Conservation (phyloP, 2,113 vertebrate genomes). For the Pollachius pollachius region DNA sequence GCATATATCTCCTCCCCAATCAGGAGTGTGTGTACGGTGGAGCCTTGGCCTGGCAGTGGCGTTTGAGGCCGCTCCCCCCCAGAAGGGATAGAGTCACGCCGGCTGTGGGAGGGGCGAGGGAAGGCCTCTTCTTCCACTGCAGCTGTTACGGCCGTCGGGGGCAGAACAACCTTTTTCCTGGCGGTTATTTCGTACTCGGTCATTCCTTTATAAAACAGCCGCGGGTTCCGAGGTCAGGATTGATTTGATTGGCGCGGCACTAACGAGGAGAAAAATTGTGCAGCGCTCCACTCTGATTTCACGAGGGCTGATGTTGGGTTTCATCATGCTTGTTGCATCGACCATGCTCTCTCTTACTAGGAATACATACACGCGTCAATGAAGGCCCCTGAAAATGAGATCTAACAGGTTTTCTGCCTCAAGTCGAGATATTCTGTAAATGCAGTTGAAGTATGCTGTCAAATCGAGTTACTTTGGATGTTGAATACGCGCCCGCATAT, state of each 20-base stretch:
- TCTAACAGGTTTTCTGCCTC: slow-evolving; percentile 16
- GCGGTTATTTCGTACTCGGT: too few species aligned
- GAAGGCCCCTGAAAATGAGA: slow-evolving; percentile 13
- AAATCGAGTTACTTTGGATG: too few species aligned
- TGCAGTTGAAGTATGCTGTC: not conserved
- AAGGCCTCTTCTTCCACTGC: slow-evolving; percentile 50
- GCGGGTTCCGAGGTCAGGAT: slow-evolving; percentile 42
- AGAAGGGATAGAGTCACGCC: slow-evolving; percentile 66
- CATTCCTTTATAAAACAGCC: slow-evolving; percentile 55
- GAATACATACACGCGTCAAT: slow-evolving; percentile 22
- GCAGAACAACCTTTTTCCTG: too few species aligned
- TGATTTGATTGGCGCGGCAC: slow-evolving; percentile 65
- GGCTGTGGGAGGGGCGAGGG: slow-evolving; percentile 56
- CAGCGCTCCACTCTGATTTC: slow-evolving; percentile 55
- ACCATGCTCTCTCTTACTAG: slow-evolving; percentile 30
- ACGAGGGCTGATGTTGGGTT: slow-evolving; percentile 53
- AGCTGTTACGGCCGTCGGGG: slow-evolving; percentile 43
- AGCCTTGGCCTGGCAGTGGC: slow-evolving; percentile 58
- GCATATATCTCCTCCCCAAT: slow-evolving; percentile 65
- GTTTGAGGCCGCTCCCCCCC: slow-evolving; percentile 64
- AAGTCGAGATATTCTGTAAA: slow-evolving; percentile 4
- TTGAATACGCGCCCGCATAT: too few species aligned
- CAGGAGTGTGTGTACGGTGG: slow-evolving; percentile 49
- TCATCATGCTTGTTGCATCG: slow-evolving; percentile 43
- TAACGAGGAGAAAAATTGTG: slow-evolving; percentile 63